A percentile compares a stretch with the other conserved stretches of the same genome.
Evolutionary conservation across 2,113 vertebrate genomes (phyloP).

Genomic region (Pterocles orientalis): DNA sequence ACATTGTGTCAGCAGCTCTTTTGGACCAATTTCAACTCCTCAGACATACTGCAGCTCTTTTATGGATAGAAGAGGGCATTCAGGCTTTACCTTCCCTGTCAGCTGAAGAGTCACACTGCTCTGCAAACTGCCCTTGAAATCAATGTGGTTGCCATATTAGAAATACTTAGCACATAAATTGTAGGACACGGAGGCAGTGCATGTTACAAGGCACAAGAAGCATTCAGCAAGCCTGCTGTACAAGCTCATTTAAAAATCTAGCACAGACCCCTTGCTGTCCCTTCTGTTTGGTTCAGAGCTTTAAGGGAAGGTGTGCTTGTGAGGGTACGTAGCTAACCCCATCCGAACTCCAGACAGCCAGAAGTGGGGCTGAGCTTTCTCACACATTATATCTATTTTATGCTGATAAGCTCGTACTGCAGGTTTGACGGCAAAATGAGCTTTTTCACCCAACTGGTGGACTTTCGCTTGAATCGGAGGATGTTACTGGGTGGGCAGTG

Average conservation of each 20-base stretch:
- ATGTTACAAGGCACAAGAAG: neutral
- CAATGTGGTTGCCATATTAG: neutral
- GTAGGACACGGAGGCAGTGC: neutral
- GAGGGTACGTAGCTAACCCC: neutral
- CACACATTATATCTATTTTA: neutral
- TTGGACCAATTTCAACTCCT: neutral
- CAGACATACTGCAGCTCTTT: neutral
- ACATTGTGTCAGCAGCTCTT: neutral
- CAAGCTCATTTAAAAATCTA: slow-evolving; percentile 16
- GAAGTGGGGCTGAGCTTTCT: neutral
- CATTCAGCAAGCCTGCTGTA: neutral
- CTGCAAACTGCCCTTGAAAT: slow-evolving; percentile 53
- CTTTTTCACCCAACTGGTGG: neutral
- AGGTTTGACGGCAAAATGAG: neutral
- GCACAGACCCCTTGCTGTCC: neutral
- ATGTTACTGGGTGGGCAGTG: neutral
- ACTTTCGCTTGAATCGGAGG: neutral
- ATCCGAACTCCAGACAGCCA: neutral
- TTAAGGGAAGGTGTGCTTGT: neutral
- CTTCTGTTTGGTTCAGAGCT: neutral
- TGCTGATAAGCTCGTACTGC: neutral
- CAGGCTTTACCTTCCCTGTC: slow-evolving; percentile 38
- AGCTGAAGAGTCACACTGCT: slow-evolving; percentile 4
- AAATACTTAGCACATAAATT: slow-evolving; percentile 47
- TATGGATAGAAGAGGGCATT: neutral